Evolutionary conservation across 92 coral and sea anemone genomes (phyloP).

Genomic region (Palythoa grandis): DNA sequence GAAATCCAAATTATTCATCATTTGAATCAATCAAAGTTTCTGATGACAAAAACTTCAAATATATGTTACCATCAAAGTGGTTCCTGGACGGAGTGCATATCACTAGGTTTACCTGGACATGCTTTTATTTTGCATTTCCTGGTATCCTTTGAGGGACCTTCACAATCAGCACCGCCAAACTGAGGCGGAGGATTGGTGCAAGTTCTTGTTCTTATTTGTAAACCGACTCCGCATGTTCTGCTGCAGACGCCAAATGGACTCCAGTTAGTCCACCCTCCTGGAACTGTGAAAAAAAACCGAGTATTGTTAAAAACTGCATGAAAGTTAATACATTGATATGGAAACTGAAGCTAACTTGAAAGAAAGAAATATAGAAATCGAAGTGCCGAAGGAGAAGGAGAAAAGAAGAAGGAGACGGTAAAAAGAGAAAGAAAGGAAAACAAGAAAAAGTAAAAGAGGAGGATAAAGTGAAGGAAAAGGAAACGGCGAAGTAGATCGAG

Average conservation of each 20-base stretch:
- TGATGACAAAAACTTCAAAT: too few species aligned
- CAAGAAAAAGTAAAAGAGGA: neutral
- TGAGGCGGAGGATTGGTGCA: conserved; percentile 35
- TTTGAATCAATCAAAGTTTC: too few species aligned
- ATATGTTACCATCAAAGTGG: too few species aligned
- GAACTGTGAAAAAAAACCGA: neutral
- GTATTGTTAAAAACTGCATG: neutral
- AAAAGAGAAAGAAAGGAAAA: too few species aligned
- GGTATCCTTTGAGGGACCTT: neutral
- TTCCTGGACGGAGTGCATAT: neutral
- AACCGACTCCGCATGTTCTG: conserved; percentile 23
- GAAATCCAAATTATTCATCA: too few species aligned
- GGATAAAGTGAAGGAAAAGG: too few species aligned
- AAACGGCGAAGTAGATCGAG: too few species aligned
- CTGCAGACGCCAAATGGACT: conserved; percentile 10
- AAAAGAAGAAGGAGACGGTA: neutral
- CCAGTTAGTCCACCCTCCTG: conserved; percentile 32
- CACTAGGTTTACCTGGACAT: neutral
- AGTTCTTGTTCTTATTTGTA: conserved; percentile 8
- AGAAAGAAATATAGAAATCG: too few species aligned
- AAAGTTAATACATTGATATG: neutral
- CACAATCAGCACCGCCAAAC: conserved; percentile 16
- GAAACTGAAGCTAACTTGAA: neutral
- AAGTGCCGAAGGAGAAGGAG: neutral
- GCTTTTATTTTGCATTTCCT: conserved; percentile 4